These are phyloP conservation scores for Pantherophis vulpinus DNA, from an alignment of 2,797 vertebrate species.

Conservation along the genomic window DNA sequence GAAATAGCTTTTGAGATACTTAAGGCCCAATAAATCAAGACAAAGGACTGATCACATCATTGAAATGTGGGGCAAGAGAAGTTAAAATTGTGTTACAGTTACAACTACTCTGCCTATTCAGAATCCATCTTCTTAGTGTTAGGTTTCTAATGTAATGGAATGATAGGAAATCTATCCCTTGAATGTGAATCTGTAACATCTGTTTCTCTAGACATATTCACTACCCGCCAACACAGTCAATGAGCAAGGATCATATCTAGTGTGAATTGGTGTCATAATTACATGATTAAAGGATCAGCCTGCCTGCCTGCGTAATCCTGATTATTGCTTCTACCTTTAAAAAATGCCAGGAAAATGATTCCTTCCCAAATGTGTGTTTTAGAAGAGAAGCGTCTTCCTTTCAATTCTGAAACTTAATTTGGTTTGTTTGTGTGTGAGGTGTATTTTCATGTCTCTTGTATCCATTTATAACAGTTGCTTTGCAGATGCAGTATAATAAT, in stretches of 20 bases:
- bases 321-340: slow-evolving; percentile 39
- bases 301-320: slow-evolving; percentile 40
- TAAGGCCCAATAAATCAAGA: not conserved
- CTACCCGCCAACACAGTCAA: not conserved
- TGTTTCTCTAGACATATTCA: not conserved
- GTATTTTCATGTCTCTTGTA: slow-evolving; percentile 6
- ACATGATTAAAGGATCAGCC: slow-evolving; percentile 45
- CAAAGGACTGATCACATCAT: not conserved
- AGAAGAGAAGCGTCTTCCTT: slow-evolving; percentile 30
- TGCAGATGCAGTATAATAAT: not conserved
- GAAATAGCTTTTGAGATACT: not conserved
- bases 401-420: slow-evolving; percentile 18
- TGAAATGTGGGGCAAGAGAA: not conserved
- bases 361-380: slow-evolving; percentile 6
- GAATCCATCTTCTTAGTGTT: not conserved
- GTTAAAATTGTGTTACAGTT: not conserved
- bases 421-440: slow-evolving; percentile 29
- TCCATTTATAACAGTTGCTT: slow-evolving; percentile 26
- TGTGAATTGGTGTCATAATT: not conserved
- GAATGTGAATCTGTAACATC: not conserved
- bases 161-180: not conserved
- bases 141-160: not conserved
- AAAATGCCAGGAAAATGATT: slow-evolving; percentile 40
- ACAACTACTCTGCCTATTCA: not conserved
- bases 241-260: not conserved